Base-by-base conservation (phyloP, 2,888 invertebrate genomes). In the Dryococelus australis region DNA sequence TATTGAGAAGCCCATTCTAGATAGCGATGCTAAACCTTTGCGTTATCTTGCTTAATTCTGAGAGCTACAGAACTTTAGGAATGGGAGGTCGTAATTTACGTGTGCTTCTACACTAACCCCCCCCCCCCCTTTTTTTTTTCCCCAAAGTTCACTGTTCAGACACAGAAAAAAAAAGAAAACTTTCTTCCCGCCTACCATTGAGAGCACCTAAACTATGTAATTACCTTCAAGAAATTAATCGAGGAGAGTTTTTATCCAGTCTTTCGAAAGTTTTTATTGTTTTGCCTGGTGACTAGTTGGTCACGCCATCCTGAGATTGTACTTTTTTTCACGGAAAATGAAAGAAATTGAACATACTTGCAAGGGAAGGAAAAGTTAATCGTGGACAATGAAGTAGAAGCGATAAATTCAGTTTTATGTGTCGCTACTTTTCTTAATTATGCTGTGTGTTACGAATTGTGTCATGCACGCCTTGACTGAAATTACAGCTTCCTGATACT, bases 191-290 rank as follows among this genome's bases (percentile, higher is more conserved):
- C 65, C 24, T 65, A 65, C 65, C 65, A n/a, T 65, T 65, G 65
- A 65, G 65, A 65, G 65, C 20, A 65, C 65, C 65, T 24, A 24
- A 65, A 65, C 65, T 65, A 65, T 65, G 65, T 65, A 65, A 65
- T 65, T 65, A n/a, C 65, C 65, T 65, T 65, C 65, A 65, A 65
- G 65, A 65, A 65, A 65, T 65, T 65, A 65, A 65, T 65, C 65
- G 65, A 65, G 65, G 65, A 65, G 65, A 65, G 65, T 65, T 65
- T n/a, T 65, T 65, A 65, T 65, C n/a, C 65, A 65, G 10, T 65
- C 65, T 65, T 65, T 65, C n/a, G 24, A 65, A 51, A 65, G 65
- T 65, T 65, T 65, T 65, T 65, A 65, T 65, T 65, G 65, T 65
- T 24, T 65, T 65, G 65, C 65, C 65, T 65, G 65, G 65, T 6